These are phyloP conservation scores for Cervus canadensis DNA, from an alignment of 2,113 vertebrate species.

Conservation along the genomic window DNA sequence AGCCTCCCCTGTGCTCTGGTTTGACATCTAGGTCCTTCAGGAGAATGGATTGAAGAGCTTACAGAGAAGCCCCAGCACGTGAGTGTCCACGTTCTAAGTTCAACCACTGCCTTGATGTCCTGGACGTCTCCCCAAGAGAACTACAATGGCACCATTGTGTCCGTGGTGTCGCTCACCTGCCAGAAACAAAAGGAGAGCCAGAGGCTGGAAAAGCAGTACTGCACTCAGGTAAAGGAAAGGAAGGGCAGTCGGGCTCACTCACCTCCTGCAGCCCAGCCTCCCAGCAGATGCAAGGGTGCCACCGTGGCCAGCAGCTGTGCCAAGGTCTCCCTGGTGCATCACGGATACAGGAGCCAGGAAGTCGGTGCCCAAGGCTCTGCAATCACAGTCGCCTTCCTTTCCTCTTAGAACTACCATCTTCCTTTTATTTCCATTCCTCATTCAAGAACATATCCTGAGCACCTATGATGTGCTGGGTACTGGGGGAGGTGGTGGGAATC, in stretches of 20 bases:
- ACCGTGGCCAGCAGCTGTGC: rapidly evolving
- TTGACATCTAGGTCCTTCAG: slow-evolving; percentile 82
- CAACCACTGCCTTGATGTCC: slow-evolving; percentile 88
- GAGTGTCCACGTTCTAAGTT: slow-evolving; percentile 85
- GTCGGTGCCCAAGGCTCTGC: rapidly evolving
- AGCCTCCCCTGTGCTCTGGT: slow-evolving; percentile 1
- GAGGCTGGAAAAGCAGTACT: slow-evolving; percentile 93
- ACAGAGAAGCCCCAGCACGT: slow-evolving; percentile 89
- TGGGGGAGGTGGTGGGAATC: not conserved
- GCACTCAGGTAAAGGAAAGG: slow-evolving; percentile 84
- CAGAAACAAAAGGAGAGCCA: slow-evolving; percentile 91
- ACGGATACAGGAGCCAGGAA: not conserved
- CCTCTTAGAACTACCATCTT: too few species aligned
- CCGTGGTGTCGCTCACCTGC: slow-evolving; percentile 93
- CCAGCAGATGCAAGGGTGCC: rapidly evolving
- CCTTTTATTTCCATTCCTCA: not conserved
- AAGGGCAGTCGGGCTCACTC: rapidly evolving
- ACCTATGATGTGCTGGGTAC: not conserved
- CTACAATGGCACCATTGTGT: slow-evolving; percentile 86
- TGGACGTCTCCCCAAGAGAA: slow-evolving; percentile 85
- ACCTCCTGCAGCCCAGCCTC: rapidly evolving
- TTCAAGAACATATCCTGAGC: not conserved
- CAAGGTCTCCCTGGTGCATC: rapidly evolving
- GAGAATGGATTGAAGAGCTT: slow-evolving; percentile 91
- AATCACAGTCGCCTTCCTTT: not conserved